Percentiles rank a stretch among this genome's conserved stretches.
Evolutionary conservation across 2,113 vertebrate genomes (phyloP).

Genomic region (Saguinus midas): DNA sequence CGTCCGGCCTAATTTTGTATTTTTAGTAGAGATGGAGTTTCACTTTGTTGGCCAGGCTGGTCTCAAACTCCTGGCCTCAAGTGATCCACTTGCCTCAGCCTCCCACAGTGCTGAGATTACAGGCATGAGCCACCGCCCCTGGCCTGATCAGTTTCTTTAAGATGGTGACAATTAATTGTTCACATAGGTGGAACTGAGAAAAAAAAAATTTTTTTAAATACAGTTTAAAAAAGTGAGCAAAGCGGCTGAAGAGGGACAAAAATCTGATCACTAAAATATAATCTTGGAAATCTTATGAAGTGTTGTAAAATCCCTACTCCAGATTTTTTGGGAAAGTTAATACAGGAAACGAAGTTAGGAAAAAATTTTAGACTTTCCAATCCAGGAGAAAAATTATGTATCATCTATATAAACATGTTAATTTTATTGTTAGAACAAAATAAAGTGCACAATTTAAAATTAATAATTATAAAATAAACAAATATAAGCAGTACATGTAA

Average conservation of each 20-base stretch:
- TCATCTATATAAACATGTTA: background rate
- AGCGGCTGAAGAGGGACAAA: background rate
- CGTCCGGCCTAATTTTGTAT: too few species aligned
- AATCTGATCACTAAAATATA: background rate
- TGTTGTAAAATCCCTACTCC: background rate
- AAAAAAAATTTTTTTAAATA: background rate
- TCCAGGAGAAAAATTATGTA: background rate
- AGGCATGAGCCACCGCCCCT: too few species aligned
- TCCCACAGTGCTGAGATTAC: too few species aligned
- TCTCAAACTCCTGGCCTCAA: too few species aligned
- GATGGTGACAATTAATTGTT: background rate
- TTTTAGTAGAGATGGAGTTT: too few species aligned
- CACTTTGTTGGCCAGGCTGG: too few species aligned
- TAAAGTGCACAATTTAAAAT: background rate
- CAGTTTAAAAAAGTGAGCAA: background rate
- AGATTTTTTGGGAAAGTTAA: background rate
- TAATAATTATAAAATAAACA: background rate
- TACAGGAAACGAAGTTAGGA: background rate
- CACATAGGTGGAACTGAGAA: background rate
- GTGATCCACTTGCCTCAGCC: too few species aligned
- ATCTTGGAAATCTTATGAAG: background rate
- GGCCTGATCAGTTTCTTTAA: background rate
- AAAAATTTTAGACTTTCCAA: background rate
- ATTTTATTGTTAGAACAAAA: background rate
- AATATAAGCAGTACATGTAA: background rate